Percentiles rank a stretch among this genome's conserved stretches.
phyloP scores from a whole-genome alignment of 2,888 invertebrate species.

The Dicycla oo region DNA sequence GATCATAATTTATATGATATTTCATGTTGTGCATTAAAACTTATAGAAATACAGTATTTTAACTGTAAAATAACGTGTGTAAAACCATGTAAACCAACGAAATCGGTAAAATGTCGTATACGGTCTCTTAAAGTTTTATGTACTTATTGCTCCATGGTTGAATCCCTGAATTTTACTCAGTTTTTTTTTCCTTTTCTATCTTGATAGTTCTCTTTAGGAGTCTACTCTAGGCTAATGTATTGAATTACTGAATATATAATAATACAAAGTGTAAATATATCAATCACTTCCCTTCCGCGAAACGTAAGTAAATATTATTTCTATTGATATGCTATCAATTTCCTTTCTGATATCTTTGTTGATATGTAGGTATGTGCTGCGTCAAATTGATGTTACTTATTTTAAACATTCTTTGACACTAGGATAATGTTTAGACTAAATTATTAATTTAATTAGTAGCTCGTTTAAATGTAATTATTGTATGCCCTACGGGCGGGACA shows the following conservation, averaged over 20 bases:
- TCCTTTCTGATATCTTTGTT: slow-evolving; percentile 33
- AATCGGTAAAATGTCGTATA: too few relatives aligned
- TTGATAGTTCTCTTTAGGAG: background rate
- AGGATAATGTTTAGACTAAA: slow-evolving; percentile 6
- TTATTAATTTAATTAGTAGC: too few relatives aligned
- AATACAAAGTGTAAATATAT: slow-evolving; percentile 10
- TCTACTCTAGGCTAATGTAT: slow-evolving; percentile 4
- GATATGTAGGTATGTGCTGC: background rate
- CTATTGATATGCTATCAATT: slow-evolving; percentile 39
- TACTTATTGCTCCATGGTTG: background rate
- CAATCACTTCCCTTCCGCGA: slow-evolving; percentile 32
- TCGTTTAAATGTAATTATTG: too few relatives aligned
- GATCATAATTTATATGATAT: too few relatives aligned
- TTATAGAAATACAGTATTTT: too few relatives aligned
- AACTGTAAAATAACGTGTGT: too few relatives aligned
- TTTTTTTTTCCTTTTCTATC: background rate
- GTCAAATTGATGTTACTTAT: slow-evolving; percentile 10
- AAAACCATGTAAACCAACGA: too few relatives aligned
- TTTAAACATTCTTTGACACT: background rate
- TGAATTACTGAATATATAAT: slow-evolving; percentile 16
- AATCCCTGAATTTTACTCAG: background rate
- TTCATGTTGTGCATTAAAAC: too few relatives aligned
- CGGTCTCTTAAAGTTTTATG: background rate
- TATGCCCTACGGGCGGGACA: too few relatives aligned
- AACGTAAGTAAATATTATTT: slow-evolving; percentile 29